Evolutionary conservation across 1,140 invertebrate species (phyloP).

Genomic region (Philaenus spumarius): DNA sequence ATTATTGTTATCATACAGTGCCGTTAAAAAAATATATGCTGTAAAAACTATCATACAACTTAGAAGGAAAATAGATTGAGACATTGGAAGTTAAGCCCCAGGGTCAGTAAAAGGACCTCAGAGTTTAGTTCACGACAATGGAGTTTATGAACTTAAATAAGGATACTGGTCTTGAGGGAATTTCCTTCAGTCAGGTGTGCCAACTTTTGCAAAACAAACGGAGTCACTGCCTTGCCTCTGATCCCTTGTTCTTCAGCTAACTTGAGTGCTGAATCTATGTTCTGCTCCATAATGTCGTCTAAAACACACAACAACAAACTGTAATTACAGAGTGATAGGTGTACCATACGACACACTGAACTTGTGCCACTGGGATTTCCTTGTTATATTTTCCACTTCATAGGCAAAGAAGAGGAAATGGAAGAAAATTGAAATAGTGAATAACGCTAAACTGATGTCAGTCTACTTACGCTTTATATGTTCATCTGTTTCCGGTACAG

Average conservation of each 20-base stretch:
- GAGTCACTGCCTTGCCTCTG: conserved; percentile 83
- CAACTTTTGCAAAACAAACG: conserved; percentile 76
- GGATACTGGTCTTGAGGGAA: conserved; percentile 74
- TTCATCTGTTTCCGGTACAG: conserved; percentile 58
- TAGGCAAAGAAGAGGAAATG: no score
- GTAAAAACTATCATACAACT: no score
- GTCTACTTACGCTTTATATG: no score
- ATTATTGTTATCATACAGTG: no score
- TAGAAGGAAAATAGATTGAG: not conserved
- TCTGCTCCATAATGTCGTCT: conserved; percentile 42
- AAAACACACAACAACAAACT: not conserved
- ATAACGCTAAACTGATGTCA: no score
- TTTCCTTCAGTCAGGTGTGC: conserved; percentile 67
- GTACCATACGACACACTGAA: no score
- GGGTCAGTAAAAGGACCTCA: not conserved
- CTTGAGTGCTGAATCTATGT: conserved; percentile 60
- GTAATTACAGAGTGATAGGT: no score
- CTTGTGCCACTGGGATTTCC: no score
- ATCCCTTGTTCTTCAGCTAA: conserved; percentile 67
- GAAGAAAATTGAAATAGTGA: no score
- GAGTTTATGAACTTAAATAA: conserved; percentile 25
- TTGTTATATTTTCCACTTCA: no score
- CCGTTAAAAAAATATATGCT: no score
- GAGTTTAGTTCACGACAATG: not conserved
- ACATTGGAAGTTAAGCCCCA: not conserved